Evolutionary conservation across 2,888 invertebrate genomes (phyloP).

Genomic region (Pollenia labialis): DNA sequence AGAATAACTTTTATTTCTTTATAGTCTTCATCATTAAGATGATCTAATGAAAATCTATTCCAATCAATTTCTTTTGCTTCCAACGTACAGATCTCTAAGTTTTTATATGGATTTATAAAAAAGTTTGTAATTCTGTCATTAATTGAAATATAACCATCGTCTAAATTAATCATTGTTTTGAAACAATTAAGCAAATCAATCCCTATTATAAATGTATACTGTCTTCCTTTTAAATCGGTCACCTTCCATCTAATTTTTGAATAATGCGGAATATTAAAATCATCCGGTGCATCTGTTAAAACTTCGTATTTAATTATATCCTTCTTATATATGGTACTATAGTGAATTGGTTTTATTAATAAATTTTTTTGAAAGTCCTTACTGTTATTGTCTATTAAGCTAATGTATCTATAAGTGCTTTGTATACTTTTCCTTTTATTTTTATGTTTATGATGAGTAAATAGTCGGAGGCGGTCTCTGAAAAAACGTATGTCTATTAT

Average conservation of each 20-base stretch:
- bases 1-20: too few relatives aligned
- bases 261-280: neutral
- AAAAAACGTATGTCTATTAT: neutral
- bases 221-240: neutral
- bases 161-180: slow-evolving; percentile 53
- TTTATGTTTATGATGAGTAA: slow-evolving; percentile 42
- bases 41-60: too few relatives aligned
- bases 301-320: slow-evolving; percentile 26
- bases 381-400: slow-evolving; percentile 18
- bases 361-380: neutral
- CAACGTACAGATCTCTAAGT: slow-evolving; percentile 16
- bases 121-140: slow-evolving; percentile 33
- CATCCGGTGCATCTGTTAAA: neutral
- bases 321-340: slow-evolving; percentile 6
- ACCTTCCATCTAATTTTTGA: slow-evolving; percentile 27
- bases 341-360: neutral
- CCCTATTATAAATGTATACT: slow-evolving; percentile 27
- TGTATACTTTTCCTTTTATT: slow-evolving; percentile 43
- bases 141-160: slow-evolving; percentile 34
- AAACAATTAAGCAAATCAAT: slow-evolving; percentile 42
- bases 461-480: slow-evolving; percentile 25
- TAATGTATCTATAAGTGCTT: slow-evolving; percentile 50
- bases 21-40: too few relatives aligned
- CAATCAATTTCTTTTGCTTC: neutral
- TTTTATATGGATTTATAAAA: too few relatives aligned